phyloP scores from a whole-genome alignment of 2,888 invertebrate species.

The Mayetiola destructor region DNA sequence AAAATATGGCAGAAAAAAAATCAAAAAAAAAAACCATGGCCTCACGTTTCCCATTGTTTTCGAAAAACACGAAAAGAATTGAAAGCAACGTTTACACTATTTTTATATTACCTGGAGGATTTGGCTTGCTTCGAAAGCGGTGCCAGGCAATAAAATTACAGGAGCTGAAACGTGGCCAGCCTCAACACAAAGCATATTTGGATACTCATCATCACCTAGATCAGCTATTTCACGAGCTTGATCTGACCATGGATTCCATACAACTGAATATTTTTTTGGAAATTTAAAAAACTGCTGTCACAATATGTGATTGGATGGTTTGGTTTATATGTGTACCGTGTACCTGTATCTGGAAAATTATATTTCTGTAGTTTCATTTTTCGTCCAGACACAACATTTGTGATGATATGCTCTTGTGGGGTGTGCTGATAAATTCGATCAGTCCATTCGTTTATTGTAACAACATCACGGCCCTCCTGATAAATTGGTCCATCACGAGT shows the following conservation, averaged over 20 bases:
- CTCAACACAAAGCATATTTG: slow-evolving; percentile 93
- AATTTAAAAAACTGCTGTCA: too few species aligned
- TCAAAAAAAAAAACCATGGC: slow-evolving; percentile 2
- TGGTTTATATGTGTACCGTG: slow-evolving; percentile 17
- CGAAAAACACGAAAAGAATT: neutral
- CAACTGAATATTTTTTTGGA: slow-evolving; percentile 41
- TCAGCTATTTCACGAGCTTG: slow-evolving; percentile 84
- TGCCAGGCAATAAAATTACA: slow-evolving; percentile 74
- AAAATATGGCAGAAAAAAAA: neutral
- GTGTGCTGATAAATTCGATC: slow-evolving; percentile 70
- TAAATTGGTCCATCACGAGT: slow-evolving; percentile 73
- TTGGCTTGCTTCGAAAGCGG: slow-evolving; percentile 84
- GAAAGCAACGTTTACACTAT: neutral
- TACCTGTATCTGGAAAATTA: slow-evolving; percentile 86
- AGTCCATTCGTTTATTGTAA: slow-evolving; percentile 82
- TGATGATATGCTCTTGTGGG: slow-evolving; percentile 81
- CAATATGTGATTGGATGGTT: neutral
- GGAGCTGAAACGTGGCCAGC: slow-evolving; percentile 81
- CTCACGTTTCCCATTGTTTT: too few species aligned
- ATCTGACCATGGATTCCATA: slow-evolving; percentile 96
- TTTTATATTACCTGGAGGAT: slow-evolving; percentile 62
- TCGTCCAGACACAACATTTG: slow-evolving; percentile 79
- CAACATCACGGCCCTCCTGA: slow-evolving; percentile 81
- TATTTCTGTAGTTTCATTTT: slow-evolving; percentile 88
- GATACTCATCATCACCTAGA: slow-evolving; percentile 94